Conservation (phyloP, 2,888 invertebrate species). For the Idaea biselata region DNA sequence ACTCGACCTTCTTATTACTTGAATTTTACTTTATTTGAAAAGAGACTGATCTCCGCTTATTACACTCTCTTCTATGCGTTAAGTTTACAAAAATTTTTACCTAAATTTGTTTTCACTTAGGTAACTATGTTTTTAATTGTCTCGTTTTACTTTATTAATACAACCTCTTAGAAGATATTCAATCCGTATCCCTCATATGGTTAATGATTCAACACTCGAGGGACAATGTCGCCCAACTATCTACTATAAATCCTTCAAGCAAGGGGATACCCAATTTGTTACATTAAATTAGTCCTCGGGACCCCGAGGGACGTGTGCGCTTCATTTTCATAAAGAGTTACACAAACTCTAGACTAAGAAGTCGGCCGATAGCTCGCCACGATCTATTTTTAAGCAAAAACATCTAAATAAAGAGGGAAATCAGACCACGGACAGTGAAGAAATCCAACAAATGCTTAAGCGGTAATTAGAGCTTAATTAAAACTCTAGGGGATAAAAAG, state of each 20-base stretch:
- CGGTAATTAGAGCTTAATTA: no score
- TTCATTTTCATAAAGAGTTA: conserved; percentile 37
- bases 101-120: no score
- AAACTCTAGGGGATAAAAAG: no score
- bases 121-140: neutral
- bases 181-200: conserved; percentile 9
- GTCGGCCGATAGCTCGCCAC: neutral
- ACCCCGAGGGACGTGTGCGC: conserved; percentile 28
- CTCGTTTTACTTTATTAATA: neutral
- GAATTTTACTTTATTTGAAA: no score
- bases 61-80: no score
- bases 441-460: no score
- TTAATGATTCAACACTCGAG: conserved; percentile 11
- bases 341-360: neutral
- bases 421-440: no score
- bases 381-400: no score
- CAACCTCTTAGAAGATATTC: conserved; percentile 2
- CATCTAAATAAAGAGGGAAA: no score
- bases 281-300: conserved; percentile 38
- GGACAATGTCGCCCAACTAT: conserved; percentile 36
- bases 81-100: no score
- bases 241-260: conserved; percentile 38
- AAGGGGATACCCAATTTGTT: conserved; percentile 43
- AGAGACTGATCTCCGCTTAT: no score
- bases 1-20: no score